phyloP scores from a whole-genome alignment of 2,888 invertebrate genomes.

The Matsumyia berberina region DNA sequence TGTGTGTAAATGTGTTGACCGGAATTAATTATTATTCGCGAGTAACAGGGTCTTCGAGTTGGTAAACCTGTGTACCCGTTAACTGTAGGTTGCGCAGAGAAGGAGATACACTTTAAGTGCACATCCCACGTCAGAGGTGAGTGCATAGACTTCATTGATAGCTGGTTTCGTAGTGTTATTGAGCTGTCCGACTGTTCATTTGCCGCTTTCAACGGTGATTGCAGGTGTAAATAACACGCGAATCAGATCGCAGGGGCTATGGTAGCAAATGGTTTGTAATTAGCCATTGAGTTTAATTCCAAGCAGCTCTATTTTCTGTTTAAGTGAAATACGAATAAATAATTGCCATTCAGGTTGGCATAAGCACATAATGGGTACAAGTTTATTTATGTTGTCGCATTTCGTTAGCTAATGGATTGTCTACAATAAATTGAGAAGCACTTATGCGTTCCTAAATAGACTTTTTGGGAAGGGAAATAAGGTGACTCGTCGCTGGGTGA shows the following conservation, averaged over 20 bases:
- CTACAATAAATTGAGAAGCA: no score
- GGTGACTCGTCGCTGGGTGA: no score
- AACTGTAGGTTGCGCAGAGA: conserved; percentile 14
- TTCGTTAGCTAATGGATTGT: no score
- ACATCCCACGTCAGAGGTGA: conserved; percentile 12
- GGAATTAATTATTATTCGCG: conserved; percentile 15
- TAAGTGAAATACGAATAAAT: neutral
- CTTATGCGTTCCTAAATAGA: no score
- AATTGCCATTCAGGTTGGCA: no score
- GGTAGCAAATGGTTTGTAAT: neutral
- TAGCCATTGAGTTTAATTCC: neutral
- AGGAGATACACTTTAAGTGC: conserved; percentile 7
- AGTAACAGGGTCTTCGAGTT: conserved; percentile 13
- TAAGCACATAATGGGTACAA: no score
- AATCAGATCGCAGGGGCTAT: conserved; percentile 11
- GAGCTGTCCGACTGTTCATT: conserved; percentile 24
- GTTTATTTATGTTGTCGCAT: no score
- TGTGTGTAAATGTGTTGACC: conserved; percentile 13
- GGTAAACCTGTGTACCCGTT: conserved; percentile 18
- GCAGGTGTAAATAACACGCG: conserved; percentile 25
- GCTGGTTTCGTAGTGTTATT: conserved; percentile 23
- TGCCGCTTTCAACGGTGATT: conserved; percentile 34
- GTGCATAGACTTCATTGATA: conserved; percentile 15
- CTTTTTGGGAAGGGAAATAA: no score
- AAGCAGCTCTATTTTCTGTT: no score